Conservation (phyloP, 2,888 invertebrate species). For the Apoderus coryli region DNA sequence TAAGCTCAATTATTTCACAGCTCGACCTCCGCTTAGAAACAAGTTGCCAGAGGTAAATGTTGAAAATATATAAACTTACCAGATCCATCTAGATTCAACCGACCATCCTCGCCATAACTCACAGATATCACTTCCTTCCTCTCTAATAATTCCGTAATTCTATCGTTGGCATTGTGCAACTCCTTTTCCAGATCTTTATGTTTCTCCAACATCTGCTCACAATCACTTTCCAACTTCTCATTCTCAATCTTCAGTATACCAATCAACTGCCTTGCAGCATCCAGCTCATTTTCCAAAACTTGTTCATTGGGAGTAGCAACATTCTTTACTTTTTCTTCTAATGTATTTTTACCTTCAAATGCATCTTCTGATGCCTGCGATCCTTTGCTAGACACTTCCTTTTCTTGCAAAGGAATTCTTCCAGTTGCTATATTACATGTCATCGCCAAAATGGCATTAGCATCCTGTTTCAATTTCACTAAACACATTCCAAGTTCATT, state of each 20-base stretch:
- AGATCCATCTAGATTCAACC: conserved; percentile 14
- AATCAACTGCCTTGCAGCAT: conserved; percentile 39
- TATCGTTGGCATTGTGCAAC: conserved; percentile 31
- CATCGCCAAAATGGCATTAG: conserved; percentile 52
- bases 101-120: conserved; percentile 36
- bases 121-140: conserved; percentile 39
- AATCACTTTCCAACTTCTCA: conserved; percentile 40
- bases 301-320: too few species aligned
- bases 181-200: conserved; percentile 41
- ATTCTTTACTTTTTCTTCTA: too few species aligned
- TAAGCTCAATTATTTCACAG: too few species aligned
- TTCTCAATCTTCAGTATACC: conserved; percentile 33
- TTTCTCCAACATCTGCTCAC: conserved; percentile 44
- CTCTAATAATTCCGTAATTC: conserved; percentile 33
- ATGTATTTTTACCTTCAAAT: conserved; percentile 2
- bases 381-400: conserved; percentile 1
- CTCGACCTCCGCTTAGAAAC: too few species aligned
- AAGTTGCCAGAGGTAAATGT: too few species aligned
- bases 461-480: conserved; percentile 50
- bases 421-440: conserved; percentile 24
- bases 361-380: conserved; percentile 12
- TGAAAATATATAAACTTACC: conserved; percentile 16
- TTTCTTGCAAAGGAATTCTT: conserved; percentile 1
- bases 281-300: conserved; percentile 40
- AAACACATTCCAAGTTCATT: conserved; percentile 54